A percentile compares a stretch with the other conserved stretches of the same genome.
These are phyloP conservation scores for Ispidina picta DNA, from an alignment of 2,797 vertebrate species.

Conservation along the genomic window DNA sequence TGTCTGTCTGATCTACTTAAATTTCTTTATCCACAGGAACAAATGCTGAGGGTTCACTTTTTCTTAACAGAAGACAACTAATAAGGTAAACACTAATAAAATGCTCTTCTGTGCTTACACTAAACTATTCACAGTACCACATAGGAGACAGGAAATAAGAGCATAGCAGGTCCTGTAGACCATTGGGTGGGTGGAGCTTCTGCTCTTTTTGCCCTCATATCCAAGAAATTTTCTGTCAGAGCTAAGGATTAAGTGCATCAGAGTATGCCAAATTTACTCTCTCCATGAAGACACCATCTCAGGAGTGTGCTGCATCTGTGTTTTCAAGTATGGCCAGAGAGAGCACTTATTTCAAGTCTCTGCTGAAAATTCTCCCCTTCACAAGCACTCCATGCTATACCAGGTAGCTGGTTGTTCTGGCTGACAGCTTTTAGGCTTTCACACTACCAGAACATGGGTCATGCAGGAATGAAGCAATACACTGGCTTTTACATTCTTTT, in stretches of 20 bases:
- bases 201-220: not conserved
- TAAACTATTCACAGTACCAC: not conserved
- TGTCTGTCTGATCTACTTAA: not conserved
- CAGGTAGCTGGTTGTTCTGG: not conserved
- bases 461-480: not conserved
- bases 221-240: not conserved
- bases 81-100: not conserved
- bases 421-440: not conserved
- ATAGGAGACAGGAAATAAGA: not conserved
- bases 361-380: not conserved
- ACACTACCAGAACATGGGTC: not conserved
- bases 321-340: not conserved
- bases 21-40: not conserved
- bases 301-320: not conserved
- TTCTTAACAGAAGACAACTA: not conserved
- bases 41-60: not conserved
- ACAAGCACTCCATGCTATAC: not conserved
- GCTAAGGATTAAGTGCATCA: not conserved
- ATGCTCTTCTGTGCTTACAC: not conserved
- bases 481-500: not conserved
- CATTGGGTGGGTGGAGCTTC: not conserved
- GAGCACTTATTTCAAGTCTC: not conserved
- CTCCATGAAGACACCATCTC: not conserved
- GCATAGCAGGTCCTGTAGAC: not conserved
- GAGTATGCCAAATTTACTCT: not conserved